phyloP scores from a whole-genome alignment of 2,888 invertebrate genomes.

The Parthenolecanium corni region DNA sequence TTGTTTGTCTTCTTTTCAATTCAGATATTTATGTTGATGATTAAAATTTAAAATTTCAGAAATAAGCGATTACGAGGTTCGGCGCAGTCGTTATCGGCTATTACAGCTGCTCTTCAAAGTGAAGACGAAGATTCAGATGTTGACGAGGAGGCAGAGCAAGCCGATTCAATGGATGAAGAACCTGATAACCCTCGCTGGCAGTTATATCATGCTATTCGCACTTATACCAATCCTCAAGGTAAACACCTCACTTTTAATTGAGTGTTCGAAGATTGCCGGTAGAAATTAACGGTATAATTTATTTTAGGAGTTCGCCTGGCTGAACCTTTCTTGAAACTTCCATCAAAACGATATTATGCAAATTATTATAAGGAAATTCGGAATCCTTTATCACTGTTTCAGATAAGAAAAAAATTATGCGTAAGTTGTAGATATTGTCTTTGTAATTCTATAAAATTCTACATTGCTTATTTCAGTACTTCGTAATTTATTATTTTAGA shows the following conservation, averaged over 20 bases:
- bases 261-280: neutral
- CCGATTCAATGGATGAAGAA: slow-evolving; percentile 50
- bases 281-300: neutral
- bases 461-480: no score
- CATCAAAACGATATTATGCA: slow-evolving; percentile 80
- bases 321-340: slow-evolving; percentile 87
- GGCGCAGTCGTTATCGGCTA: slow-evolving; percentile 46
- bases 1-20: slow-evolving; percentile 9
- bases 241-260: slow-evolving; percentile 20
- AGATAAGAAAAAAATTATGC: slow-evolving; percentile 75
- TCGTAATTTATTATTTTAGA: slow-evolving; percentile 38
- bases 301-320: slow-evolving; percentile 63
- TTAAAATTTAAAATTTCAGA: slow-evolving; percentile 32
- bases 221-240: slow-evolving; percentile 44
- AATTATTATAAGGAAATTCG: slow-evolving; percentile 97
- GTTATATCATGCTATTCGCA: slow-evolving; percentile 69
- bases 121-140: slow-evolving; percentile 51
- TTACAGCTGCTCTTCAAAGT: slow-evolving; percentile 49
- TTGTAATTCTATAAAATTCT: neutral
- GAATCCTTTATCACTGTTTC: slow-evolving; percentile 84
- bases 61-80: slow-evolving; percentile 41
- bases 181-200: slow-evolving; percentile 77
- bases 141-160: slow-evolving; percentile 50
- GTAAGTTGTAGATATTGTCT: slow-evolving; percentile 36
- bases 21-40: neutral